Base-by-base conservation (phyloP, 64 coral and sea anemone species). In the Porites lutea region DNA sequence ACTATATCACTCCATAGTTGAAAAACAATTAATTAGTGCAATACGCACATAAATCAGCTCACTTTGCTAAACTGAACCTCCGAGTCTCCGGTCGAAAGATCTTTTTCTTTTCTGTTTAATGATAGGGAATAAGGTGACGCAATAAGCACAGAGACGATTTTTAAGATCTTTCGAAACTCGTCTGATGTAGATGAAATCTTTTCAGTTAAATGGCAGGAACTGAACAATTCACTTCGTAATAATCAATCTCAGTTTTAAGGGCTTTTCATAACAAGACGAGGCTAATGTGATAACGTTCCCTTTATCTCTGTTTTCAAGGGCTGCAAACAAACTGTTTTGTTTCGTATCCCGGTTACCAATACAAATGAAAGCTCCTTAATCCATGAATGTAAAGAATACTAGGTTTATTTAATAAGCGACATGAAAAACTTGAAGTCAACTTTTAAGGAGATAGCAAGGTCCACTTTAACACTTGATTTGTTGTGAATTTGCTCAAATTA, bases 321-420 rank as follows among this genome's bases (percentile, higher is more conserved):
- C 45, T n/a, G 15, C 81, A 84, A 84, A 84, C 61, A 84, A 84
- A 84, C 8, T 84, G 62, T 68, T 84, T 84, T 84, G 81, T 69
- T 84, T 69, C 69, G 81, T 15, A 52, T 68, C 64, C 16, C 45
- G 62, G 62, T 69, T 67, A 48, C 18, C 62, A 20, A 60, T 76
- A 46, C 14, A 81, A 48, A 14, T 48, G 48, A 66, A 45, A 15
- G 13, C 6, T 14, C 19, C 2, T 62, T 84, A 84, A 84, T 84
- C 61, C 81, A 2, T 0, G 4, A 21, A 68, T 22, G 81, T 84
- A 84, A 51, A 82, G 27, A 37, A 55, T 22, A 47, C 1, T 45
- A 73, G 27, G 44, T 54, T 57, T 3, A n/a, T 4, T 44, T 65
- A 68, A 3, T 67, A 83, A 45, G 19, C 62, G 9, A 22, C 48